These are phyloP conservation scores for Norana najaformis DNA, from an alignment of 2,888 invertebrate genomes.

Conservation along the genomic window DNA sequence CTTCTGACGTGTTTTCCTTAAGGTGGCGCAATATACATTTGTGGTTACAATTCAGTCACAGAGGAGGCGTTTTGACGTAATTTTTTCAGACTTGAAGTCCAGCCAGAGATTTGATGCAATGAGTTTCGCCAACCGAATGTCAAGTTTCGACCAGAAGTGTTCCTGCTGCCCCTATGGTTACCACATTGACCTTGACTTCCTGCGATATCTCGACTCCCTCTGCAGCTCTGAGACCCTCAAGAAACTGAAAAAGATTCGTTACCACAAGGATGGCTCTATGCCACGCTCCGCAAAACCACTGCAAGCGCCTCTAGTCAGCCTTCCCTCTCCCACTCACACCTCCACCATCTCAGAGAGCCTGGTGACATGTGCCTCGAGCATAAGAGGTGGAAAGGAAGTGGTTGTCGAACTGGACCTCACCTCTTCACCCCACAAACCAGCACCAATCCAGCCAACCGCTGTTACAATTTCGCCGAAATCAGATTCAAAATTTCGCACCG, in stretches of 20 bases:
- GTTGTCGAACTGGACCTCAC: background rate
- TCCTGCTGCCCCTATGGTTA: conserved; percentile 87
- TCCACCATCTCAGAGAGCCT: too few relatives aligned
- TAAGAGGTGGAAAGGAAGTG: background rate
- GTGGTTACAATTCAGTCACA: too few relatives aligned
- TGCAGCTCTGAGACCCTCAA: background rate
- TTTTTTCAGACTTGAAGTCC: background rate
- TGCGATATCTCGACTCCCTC: conserved; percentile 76
- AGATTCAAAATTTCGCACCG: background rate
- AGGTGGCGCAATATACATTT: too few relatives aligned
- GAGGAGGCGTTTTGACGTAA: background rate
- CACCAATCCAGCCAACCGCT: background rate
- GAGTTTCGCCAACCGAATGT: background rate
- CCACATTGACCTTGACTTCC: conserved; percentile 87
- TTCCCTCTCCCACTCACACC: background rate
- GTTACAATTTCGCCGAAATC: background rate
- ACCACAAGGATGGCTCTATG: background rate
- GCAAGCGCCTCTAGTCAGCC: background rate
- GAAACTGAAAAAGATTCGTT: background rate
- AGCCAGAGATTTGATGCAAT: background rate
- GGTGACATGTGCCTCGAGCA: background rate
- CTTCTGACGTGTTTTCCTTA: too few relatives aligned
- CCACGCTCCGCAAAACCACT: background rate
- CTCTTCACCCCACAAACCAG: background rate
- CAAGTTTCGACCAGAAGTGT: conserved; percentile 63